Conservation (phyloP, 2,888 invertebrate genomes). For the Cryptophagus acutangulus region DNA sequence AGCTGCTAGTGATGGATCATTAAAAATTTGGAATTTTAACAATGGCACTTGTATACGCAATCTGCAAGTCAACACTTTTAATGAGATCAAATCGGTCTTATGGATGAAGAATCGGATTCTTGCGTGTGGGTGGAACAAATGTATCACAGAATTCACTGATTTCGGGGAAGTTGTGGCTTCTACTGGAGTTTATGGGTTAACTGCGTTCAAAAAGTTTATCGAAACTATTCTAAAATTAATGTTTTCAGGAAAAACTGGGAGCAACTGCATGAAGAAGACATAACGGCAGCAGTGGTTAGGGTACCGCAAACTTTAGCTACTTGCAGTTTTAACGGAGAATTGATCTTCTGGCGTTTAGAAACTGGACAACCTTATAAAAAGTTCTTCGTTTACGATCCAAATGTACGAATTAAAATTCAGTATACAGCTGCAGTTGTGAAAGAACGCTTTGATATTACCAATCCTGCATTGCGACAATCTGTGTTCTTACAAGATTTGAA, state of each 20-base stretch:
- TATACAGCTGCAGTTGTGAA: conserved; percentile 41
- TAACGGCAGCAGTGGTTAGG: conserved; percentile 64
- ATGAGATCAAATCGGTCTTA: conserved; percentile 52
- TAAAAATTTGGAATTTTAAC: conserved; percentile 84
- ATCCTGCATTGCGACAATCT: not conserved
- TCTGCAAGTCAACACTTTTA: conserved; percentile 49
- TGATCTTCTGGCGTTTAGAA: conserved; percentile 77
- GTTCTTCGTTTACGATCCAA: conserved; percentile 53
- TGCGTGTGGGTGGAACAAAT: conserved; percentile 74
- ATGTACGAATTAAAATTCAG: conserved; percentile 54
- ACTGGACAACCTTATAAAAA: conserved; percentile 68
- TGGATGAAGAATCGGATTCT: conserved; percentile 59
- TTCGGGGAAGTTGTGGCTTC: no score
- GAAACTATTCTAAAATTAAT: no score
- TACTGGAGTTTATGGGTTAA: no score
- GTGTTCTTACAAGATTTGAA: not conserved
- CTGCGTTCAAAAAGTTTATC: no score
- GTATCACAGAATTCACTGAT: conserved; percentile 64
- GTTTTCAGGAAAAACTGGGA: conserved; percentile 61
- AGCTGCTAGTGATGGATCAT: conserved; percentile 71
- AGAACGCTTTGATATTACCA: no score
- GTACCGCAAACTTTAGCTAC: conserved; percentile 68
- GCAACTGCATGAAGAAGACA: conserved; percentile 67
- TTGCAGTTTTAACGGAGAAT: conserved; percentile 57
- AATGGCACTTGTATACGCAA: conserved; percentile 68